Percentiles rank a stretch among this genome's conserved stretches.
phyloP scores from a whole-genome alignment of 2,888 invertebrate genomes.

The Thecocarcelia acutangulata region DNA sequence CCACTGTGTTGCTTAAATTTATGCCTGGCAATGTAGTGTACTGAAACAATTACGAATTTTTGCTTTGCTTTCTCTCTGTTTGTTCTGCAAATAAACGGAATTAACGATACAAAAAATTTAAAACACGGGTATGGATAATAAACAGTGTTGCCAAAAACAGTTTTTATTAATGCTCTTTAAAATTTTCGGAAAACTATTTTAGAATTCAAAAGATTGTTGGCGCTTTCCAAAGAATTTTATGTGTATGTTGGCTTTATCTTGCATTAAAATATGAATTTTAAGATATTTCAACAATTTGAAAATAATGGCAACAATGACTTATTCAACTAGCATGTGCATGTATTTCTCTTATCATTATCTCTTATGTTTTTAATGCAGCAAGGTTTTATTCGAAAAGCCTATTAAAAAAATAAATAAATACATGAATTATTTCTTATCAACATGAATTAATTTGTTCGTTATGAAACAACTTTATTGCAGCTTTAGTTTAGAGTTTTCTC shows the following conservation, averaged over 20 bases:
- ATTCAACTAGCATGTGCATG: too few species aligned
- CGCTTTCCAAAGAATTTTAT: too few species aligned
- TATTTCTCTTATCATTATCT: too few species aligned
- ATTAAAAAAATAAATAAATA: neutral
- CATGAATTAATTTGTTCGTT: neutral
- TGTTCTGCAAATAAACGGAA: slow-evolving; percentile 14
- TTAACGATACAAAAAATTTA: slow-evolving; percentile 3
- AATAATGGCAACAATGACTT: too few species aligned
- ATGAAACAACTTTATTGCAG: neutral
- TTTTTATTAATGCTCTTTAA: neutral
- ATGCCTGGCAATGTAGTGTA: slow-evolving; percentile 12
- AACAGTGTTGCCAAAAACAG: slow-evolving; percentile 8
- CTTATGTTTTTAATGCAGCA: too few species aligned
- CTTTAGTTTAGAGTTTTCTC: slow-evolving; percentile 18
- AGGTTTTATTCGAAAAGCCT: too few species aligned
- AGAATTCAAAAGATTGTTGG: too few species aligned
- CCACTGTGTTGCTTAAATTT: slow-evolving; percentile 46
- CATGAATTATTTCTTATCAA: neutral
- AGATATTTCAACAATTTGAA: neutral
- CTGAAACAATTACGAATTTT: slow-evolving; percentile 46
- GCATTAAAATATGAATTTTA: neutral
- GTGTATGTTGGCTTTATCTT: neutral
- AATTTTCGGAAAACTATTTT: neutral
- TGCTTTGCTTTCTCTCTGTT: neutral
- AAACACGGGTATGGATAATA: neutral